A percentile compares a stretch with the other conserved stretches of the same genome.
Conservation (phyloP, 23 tunicate species). For the Trididemnum miniatum region DNA sequence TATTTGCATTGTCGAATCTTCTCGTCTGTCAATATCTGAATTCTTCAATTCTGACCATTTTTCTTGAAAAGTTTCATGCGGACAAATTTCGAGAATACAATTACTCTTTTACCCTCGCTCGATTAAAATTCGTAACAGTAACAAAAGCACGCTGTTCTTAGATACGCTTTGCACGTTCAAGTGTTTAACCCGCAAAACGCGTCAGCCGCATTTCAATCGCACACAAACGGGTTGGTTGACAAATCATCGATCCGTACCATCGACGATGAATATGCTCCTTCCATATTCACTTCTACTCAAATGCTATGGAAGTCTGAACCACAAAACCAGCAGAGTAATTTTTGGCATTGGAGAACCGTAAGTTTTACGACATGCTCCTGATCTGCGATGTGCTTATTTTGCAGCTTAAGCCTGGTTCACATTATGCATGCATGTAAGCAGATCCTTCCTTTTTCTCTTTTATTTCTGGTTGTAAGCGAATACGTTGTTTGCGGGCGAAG, state of each 20-base stretch:
- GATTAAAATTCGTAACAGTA: too few species aligned
- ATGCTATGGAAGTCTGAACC: constrained; percentile 19
- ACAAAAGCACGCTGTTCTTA: too few species aligned
- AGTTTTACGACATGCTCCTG: background rate
- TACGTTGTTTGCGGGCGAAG: too few species aligned
- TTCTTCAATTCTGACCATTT: too few species aligned
- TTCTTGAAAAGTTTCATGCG: too few species aligned
- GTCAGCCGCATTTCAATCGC: background rate
- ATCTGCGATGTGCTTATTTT: background rate
- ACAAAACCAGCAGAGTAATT: background rate
- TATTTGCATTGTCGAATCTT: too few species aligned
- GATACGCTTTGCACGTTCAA: background rate
- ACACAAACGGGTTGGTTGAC: background rate
- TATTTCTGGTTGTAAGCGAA: too few species aligned
- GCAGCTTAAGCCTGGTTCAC: background rate
- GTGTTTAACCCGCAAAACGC: constrained; percentile 20
- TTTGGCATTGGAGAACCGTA: constrained; percentile 66
- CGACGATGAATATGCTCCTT: constrained; percentile 69
- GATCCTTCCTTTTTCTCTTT: background rate
- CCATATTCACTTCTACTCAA: constrained; percentile 41
- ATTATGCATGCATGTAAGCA: background rate
- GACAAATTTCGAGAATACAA: too few species aligned
- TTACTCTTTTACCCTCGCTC: too few species aligned
- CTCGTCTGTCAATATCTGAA: too few species aligned
- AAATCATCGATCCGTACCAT: constrained; percentile 25